Conservation (phyloP, 2,888 invertebrate species). For the Aleiodes testaceus region DNA sequence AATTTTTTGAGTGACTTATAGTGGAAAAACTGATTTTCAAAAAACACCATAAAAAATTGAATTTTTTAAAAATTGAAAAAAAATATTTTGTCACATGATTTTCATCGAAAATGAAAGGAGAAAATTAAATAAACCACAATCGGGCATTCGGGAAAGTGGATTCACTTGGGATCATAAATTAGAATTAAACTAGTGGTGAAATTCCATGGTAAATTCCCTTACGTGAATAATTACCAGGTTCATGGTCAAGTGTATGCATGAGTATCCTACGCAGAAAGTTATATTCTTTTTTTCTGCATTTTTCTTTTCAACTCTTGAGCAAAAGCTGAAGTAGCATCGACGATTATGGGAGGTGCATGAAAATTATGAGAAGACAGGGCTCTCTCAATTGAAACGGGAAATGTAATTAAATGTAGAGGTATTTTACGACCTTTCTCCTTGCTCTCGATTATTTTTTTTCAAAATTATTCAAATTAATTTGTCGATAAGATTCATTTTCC, state of each 20-base stretch:
- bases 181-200: conserved; percentile 45
- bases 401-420: conserved; percentile 6
- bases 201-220: conserved; percentile 28
- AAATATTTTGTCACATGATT: too few relatives aligned
- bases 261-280: conserved; percentile 2
- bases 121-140: conserved; percentile 25
- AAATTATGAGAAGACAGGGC: conserved; percentile 9
- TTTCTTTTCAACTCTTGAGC: background rate
- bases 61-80: too few relatives aligned
- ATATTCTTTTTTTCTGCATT: background rate
- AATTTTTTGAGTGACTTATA: too few relatives aligned
- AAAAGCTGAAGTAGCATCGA: background rate
- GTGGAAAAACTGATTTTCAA: too few relatives aligned
- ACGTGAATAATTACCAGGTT: conserved; percentile 16
- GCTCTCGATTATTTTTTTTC: conserved; percentile 2
- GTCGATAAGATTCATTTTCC: too few relatives aligned
- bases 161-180: conserved; percentile 54
- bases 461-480: background rate
- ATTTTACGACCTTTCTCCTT: conserved; percentile 13
- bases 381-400: conserved; percentile 18
- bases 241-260: conserved; percentile 1
- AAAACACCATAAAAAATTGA: too few relatives aligned
- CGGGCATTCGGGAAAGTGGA: conserved; percentile 55
- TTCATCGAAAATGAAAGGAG: conserved; percentile 11
- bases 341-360: conserved; percentile 20